Evolutionary conservation across 2,888 invertebrate genomes (phyloP), one percentile per base, ranked within the genome.

Genomic region (Abrostola triplasia): DNA sequence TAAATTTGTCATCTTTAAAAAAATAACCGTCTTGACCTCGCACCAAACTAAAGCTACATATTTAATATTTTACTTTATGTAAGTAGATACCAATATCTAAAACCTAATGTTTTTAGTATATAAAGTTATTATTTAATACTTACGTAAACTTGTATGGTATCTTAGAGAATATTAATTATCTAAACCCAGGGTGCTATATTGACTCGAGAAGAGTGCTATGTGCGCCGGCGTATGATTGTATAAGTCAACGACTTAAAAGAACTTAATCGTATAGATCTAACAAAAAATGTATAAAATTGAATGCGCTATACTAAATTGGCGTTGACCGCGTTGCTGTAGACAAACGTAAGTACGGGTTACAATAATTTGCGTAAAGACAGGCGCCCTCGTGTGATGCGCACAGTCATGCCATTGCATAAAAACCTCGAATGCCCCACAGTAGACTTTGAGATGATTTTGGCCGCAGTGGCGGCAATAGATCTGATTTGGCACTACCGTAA

Each of bases 111-210:
- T 54, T 75, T 73, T 82, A 82, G 80, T 79, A 68, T 82, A 84
- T 80, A 72, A 78, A 77, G 63, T 76, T 82, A 79, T 79, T 77
- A 76, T 79, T 78, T 77, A 74, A 76, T 78, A 47, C 13, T 13
- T 44, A 77, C 75, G 64, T 80, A 67, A 77, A 69, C 40, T 64
- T 79, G 68, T 76, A 76, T 71, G 60, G 71, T 85, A 82, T 81
- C 67, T 80, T 79, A 79, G 73, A 63, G 48, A 70, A 64, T 77
- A 73, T 73, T 59, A 74, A 63, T 73, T 73, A 77, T 82, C 80
- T 78, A 81, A 78, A 80, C 73, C 75, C 88, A 89, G 92, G 92
- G 92, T 92, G 92, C 91, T 92, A 91, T 92, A 91, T 89, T 88
- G 82, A 71, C 67, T 73, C 64, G 65, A 63, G 53, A 67, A 61